phyloP scores from a whole-genome alignment of 2,888 invertebrate genomes.

The Cheilosia variabilis region DNA sequence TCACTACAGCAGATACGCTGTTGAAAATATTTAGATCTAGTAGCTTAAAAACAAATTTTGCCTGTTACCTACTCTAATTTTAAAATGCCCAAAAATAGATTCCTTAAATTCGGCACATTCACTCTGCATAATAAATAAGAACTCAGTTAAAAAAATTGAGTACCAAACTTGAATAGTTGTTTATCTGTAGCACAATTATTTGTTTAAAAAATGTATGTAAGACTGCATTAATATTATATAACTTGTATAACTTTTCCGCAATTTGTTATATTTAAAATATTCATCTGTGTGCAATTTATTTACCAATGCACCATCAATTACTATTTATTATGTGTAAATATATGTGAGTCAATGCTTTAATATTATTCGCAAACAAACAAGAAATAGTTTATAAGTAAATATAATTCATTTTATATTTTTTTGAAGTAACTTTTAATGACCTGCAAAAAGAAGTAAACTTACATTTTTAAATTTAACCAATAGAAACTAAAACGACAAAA shows the following conservation, averaged over 20 bases:
- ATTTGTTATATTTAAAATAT: conserved; percentile 4
- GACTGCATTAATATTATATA: conserved; percentile 43
- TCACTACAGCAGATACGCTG: too few species aligned
- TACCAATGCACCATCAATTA: background rate
- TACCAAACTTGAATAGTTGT: background rate
- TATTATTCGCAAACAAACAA: conserved; percentile 25
- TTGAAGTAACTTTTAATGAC: conserved; percentile 31
- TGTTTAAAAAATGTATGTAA: conserved; percentile 13
- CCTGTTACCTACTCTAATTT: too few species aligned
- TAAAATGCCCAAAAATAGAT: too few species aligned
- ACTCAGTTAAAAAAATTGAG: background rate
- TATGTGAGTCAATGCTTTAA: conserved; percentile 39
- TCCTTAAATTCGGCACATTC: background rate
- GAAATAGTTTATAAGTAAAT: background rate
- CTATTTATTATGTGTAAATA: conserved; percentile 19
- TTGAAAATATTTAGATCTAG: too few species aligned
- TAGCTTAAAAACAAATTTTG: too few species aligned
- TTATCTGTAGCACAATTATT: conserved; percentile 15
- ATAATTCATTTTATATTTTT: background rate
- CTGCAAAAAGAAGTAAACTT: conserved; percentile 41
- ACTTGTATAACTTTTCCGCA: background rate
- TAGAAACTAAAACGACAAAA: conserved; percentile 16
- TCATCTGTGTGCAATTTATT: background rate
- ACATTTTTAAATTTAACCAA: background rate
- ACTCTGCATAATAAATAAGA: background rate